Base-by-base conservation (phyloP, 2,888 invertebrate species). In the Torymus auratus region DNA sequence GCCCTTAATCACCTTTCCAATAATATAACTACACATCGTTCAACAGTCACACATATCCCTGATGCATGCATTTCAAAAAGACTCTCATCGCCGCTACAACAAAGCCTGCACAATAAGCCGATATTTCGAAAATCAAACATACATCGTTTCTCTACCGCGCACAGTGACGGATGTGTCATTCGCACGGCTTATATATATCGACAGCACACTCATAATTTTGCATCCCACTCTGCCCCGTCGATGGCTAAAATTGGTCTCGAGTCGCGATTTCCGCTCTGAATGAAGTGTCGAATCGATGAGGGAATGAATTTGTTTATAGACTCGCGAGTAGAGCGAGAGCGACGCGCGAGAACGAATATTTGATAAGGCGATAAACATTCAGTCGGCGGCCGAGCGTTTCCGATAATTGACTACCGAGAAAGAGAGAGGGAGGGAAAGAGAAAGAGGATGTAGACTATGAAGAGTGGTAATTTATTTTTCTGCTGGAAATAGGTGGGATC, bases 141-240 rank as follows among this genome's bases (percentile, higher is more conserved):
- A 20, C 11, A 41, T n/a, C n/a, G 28, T 71, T 52, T 20, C 13
- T 20, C 23, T 64, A n/a, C n/a, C 12, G 64, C 11, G 0, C 17
- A 14, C 53, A 52, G 52, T 53, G 55, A 23, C 70, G 64, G 70
- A 77, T 64, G 52, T 78, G 61, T 61, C 72, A 67, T 52, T 62
- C 53, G 11, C 28, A 5, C 5, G 52, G 10, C 41, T 10, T 28
- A 41, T 14, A 56, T 50, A 72, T 78, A 72, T 78, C 78, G 78
- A 72, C 73, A 73, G 56, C 20, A 41, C 14, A 41, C 41, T 41
- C 41, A 41, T 41, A 41, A 41, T 41, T 41, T 58, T 23, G 52
- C 15, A 65, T 17, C 12, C 52, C 14, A 11, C 7, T n/a, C 41
- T 7, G 7, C 41, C 28, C 28, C 67, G 72, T 67, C 60, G 64